A percentile compares a stretch with the other conserved stretches of the same genome.
phyloP scores from a whole-genome alignment of 1,140 invertebrate genomes.

The Sycobia sp. region DNA sequence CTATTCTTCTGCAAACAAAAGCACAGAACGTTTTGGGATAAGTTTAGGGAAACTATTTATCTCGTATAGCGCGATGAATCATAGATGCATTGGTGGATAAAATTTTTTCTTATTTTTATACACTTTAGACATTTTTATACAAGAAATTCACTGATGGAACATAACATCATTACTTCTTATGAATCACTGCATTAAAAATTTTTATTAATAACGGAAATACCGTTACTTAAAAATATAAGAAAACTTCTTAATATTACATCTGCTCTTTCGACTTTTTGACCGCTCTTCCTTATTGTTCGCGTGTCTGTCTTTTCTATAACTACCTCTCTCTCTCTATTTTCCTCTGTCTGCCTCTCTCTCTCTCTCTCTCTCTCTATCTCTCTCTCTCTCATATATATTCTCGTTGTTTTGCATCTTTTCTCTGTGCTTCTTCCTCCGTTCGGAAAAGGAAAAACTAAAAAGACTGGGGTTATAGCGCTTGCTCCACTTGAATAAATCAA shows the following conservation, averaged over 20 bases:
- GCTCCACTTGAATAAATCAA: slow-evolving; percentile 50
- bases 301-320: not conserved
- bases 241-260: no score
- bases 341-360: not conserved
- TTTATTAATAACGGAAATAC: no score
- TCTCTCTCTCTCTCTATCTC: not conserved
- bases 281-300: not conserved
- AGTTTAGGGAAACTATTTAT: slow-evolving; percentile 15
- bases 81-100: not conserved
- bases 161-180: no score
- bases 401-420: no score
- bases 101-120: slow-evolving; percentile 18
- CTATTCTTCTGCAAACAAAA: not conserved
- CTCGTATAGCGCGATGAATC: slow-evolving; percentile 5
- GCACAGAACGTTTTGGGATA: not conserved
- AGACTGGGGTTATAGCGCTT: no score
- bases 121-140: not conserved
- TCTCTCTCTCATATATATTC: no score
- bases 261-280: no score
- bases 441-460: slow-evolving; percentile 11
- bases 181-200: no score
- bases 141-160: not conserved
- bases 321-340: not conserved
- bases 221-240: no score
- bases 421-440: not conserved